These are phyloP conservation scores for Sphaerophoria rueppellii DNA, from an alignment of 2,888 invertebrate species.

Conservation along the genomic window DNA sequence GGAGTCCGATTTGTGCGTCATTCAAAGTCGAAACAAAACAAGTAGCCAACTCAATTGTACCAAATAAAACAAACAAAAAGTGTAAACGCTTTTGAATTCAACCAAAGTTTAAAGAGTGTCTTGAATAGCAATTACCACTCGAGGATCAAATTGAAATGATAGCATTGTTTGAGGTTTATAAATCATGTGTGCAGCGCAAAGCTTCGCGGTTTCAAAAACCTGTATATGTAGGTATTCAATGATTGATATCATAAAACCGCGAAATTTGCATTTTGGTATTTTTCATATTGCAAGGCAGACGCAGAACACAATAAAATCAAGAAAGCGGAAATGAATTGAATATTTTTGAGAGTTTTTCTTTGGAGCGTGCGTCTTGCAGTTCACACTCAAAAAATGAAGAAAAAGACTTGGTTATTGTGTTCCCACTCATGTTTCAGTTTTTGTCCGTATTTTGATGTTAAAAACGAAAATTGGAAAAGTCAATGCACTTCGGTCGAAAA, in stretches of 20 bases:
- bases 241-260: slow-evolving; percentile 11
- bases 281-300: slow-evolving; percentile 10
- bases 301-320: not conserved
- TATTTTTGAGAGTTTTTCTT: slow-evolving; percentile 24
- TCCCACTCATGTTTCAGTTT: no score
- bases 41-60: slow-evolving; percentile 1
- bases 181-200: slow-evolving; percentile 20
- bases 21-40: not conserved
- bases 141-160: slow-evolving; percentile 23
- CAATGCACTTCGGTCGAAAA: no score
- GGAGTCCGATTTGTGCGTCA: slow-evolving; percentile 38
- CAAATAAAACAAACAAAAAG: slow-evolving; percentile 17
- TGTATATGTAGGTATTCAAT: no score
- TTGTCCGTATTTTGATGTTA: no score
- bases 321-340: not conserved
- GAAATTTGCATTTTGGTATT: slow-evolving; percentile 10
- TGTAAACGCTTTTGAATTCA: slow-evolving; percentile 63
- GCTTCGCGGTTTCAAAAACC: not conserved
- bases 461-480: no score
- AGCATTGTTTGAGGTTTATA: slow-evolving; percentile 2
- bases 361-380: slow-evolving; percentile 2
- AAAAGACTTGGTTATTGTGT: no score
- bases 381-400: not conserved
- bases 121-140: slow-evolving; percentile 30
- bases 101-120: slow-evolving; percentile 45